A percentile compares a stretch with the other conserved stretches of the same genome.
phyloP scores from a whole-genome alignment of 1,140 invertebrate species.

The Megalonaias nervosa region DNA sequence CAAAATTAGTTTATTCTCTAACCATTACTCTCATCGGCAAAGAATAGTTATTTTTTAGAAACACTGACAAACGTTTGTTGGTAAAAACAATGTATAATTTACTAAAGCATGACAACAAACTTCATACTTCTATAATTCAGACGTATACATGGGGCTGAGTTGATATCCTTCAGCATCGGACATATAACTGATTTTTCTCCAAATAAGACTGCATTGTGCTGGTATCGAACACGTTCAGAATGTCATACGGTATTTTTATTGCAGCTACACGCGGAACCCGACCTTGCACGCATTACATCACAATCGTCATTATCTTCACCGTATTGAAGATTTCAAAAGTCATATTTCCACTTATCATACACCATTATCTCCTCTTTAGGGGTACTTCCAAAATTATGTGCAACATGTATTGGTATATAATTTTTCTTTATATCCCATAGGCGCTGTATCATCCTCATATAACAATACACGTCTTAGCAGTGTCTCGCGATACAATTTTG shows the following conservation, averaged over 20 bases:
- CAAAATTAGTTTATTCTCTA: constrained; percentile 30
- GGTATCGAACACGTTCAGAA: constrained; percentile 3
- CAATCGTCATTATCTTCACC: too few relatives aligned
- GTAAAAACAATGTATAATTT: constrained; percentile 37
- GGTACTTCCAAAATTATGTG: too few relatives aligned
- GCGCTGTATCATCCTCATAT: too few relatives aligned
- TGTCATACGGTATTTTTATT: background rate
- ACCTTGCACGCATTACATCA: too few relatives aligned
- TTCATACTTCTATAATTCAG: constrained; percentile 28
- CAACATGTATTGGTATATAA: too few relatives aligned
- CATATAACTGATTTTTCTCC: constrained; percentile 26
- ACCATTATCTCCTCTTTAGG: too few relatives aligned
- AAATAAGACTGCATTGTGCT: constrained; percentile 12
- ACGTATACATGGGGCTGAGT: constrained; percentile 18
- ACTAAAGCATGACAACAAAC: constrained; percentile 20
- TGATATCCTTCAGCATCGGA: constrained; percentile 29
- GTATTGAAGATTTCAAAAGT: too few relatives aligned
- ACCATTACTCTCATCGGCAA: constrained; percentile 36
- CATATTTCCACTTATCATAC: too few relatives aligned
- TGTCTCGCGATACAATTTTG: too few relatives aligned
- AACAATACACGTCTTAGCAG: too few relatives aligned
- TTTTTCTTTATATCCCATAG: too few relatives aligned
- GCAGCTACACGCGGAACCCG: background rate
- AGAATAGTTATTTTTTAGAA: constrained; percentile 31
- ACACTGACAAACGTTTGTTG: constrained; percentile 28